phyloP scores from a whole-genome alignment of 2,797 vertebrate species.

The Acanthopagrus latus region DNA sequence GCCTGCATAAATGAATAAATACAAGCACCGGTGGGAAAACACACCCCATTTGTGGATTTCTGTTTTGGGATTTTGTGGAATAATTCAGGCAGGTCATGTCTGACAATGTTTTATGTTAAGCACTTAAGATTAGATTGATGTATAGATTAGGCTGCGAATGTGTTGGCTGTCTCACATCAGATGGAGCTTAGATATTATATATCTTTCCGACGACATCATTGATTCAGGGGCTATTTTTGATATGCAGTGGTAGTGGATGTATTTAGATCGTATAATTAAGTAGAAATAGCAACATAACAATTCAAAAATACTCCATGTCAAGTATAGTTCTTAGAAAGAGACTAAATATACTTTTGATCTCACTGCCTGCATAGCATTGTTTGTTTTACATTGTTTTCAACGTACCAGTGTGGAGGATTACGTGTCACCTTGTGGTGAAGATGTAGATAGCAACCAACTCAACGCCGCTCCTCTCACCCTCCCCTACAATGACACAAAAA shows the following conservation, averaged over 20 bases:
- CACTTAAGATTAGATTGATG: background rate
- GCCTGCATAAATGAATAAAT: conserved; percentile 27
- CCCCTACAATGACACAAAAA: no score
- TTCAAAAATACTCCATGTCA: background rate
- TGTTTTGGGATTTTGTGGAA: conserved; percentile 25
- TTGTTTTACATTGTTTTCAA: no score
- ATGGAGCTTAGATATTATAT: background rate
- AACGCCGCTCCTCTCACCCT: no score
- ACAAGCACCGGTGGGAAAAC: conserved; percentile 30
- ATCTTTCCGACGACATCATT: background rate
- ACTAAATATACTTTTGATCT: no score
- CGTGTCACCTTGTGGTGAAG: no score
- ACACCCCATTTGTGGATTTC: background rate
- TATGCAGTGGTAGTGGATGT: background rate
- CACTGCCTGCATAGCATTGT: no score
- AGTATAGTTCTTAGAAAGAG: background rate
- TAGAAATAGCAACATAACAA: background rate
- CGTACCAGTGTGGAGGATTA: no score
- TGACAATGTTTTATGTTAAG: conserved; percentile 2
- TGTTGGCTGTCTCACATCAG: background rate
- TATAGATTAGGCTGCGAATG: background rate
- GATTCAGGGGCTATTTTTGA: background rate
- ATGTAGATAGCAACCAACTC: no score
- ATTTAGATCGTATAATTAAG: background rate
- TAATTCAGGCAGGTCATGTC: background rate